These are phyloP conservation scores for Whitmania pigra DNA, from an alignment of 1,140 invertebrate genomes.

Conservation along the genomic window DNA sequence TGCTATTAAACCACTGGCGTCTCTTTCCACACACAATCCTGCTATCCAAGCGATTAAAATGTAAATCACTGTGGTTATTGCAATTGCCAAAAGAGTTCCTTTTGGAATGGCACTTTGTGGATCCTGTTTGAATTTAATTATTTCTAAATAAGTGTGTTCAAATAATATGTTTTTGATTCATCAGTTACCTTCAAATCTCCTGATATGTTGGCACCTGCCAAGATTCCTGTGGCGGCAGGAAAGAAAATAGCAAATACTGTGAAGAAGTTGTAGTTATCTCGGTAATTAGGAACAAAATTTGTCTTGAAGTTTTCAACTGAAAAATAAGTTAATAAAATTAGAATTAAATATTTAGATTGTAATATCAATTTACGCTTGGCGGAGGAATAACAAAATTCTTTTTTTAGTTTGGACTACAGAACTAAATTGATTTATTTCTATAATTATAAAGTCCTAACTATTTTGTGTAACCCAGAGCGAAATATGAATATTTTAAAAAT, in stretches of 20 bases:
- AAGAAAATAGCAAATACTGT: slow-evolving; percentile 90
- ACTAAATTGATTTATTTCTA: too few species aligned
- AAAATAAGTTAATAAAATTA: slow-evolving; percentile 22
- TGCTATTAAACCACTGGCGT: slow-evolving; percentile 60
- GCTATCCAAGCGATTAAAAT: slow-evolving; percentile 64
- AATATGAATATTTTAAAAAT: too few species aligned
- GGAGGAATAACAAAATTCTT: too few species aligned
- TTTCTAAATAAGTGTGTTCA: background rate
- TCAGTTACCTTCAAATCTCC: slow-evolving; percentile 69
- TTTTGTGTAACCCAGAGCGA: too few species aligned
- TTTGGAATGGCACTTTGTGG: slow-evolving; percentile 51
- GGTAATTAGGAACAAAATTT: slow-evolving; percentile 66
- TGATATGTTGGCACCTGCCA: slow-evolving; percentile 90
- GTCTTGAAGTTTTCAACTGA: slow-evolving; percentile 47
- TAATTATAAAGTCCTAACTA: too few species aligned
- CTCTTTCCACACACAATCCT: slow-evolving; percentile 55
- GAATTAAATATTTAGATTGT: slow-evolving; percentile 18
- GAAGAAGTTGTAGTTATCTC: slow-evolving; percentile 57
- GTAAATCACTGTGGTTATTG: slow-evolving; percentile 70
- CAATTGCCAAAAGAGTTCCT: slow-evolving; percentile 74
- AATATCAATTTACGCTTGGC: too few species aligned
- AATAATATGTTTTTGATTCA: background rate
- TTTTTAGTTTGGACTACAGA: too few species aligned
- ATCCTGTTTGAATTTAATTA: slow-evolving; percentile 50
- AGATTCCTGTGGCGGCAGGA: slow-evolving; percentile 85